A percentile compares a stretch with the other conserved stretches of the same genome.
Evolutionary conservation across 2,797 vertebrate genomes (phyloP).

Genomic region (Poecilia picta): DNA sequence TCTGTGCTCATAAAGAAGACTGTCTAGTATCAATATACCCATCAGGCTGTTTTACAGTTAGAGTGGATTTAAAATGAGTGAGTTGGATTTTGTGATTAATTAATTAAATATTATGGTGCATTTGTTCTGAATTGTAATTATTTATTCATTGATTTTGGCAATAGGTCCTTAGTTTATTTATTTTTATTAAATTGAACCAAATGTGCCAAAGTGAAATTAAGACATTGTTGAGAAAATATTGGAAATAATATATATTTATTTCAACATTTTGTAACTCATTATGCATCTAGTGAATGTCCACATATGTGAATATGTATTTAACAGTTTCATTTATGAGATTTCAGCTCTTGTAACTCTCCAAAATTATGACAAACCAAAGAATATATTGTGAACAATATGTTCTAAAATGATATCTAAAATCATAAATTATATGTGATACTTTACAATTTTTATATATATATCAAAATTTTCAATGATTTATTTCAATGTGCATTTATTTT

Average conservation of each 20-base stretch:
- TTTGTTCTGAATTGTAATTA: not conserved
- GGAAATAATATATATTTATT: not conserved
- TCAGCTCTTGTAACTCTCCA: not conserved
- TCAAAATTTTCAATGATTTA: not conserved
- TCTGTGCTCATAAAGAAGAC: constrained; percentile 8
- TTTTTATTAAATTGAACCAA: not conserved
- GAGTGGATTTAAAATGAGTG: constrained; percentile 9
- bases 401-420: too few species aligned
- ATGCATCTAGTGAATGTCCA: not conserved
- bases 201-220: not conserved
- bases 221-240: not conserved
- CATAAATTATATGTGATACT: too few species aligned
- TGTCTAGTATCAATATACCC: constrained; percentile 15
- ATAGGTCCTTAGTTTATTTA: not conserved
- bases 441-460: not conserved
- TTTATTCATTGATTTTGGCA: not conserved
- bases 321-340: not conserved
- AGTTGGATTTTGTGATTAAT: constrained; percentile 21
- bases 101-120: not conserved
- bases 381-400: not conserved
- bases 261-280: not conserved
- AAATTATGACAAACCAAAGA: not conserved
- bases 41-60: constrained; percentile 31
- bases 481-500: not conserved
- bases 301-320: not conserved